A percentile compares a stretch with the other conserved stretches of the same genome.
phyloP scores from a whole-genome alignment of 2,113 vertebrate genomes.

The Girardinichthys multiradiatus region DNA sequence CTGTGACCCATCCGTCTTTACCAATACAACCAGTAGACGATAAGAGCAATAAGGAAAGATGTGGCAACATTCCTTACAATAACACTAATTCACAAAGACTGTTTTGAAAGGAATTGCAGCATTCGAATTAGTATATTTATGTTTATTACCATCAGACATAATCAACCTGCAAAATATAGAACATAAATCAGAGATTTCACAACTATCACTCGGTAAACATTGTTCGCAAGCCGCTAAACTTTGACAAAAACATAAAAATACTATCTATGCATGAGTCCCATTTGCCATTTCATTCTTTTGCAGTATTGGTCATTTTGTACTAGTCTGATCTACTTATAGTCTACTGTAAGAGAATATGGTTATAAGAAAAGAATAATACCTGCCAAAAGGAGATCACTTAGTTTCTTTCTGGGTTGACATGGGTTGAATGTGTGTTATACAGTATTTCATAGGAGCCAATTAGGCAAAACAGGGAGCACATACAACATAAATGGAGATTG shows the following conservation, averaged over 20 bases:
- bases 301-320: too few species aligned
- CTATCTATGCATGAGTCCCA: too few species aligned
- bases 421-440: too few species aligned
- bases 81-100: background rate
- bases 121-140: background rate
- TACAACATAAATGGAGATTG: too few species aligned
- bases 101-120: background rate
- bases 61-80: constrained; percentile 16
- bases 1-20: constrained; percentile 21
- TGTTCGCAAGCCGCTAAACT: background rate
- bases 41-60: constrained; percentile 11
- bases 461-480: too few species aligned
- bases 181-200: background rate
- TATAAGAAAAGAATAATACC: too few species aligned
- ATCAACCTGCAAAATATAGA: background rate
- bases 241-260: background rate
- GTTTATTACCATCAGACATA: background rate
- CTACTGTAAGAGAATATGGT: too few species aligned
- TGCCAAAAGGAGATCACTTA: too few species aligned
- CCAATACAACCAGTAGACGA: constrained; percentile 15
- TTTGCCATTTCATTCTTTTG: too few species aligned
- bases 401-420: too few species aligned
- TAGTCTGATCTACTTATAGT: too few species aligned
- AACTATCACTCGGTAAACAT: background rate
- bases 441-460: too few species aligned